phyloP scores from a whole-genome alignment of 2,888 invertebrate species.

The Hydrotaea cyrtoneurina region DNA sequence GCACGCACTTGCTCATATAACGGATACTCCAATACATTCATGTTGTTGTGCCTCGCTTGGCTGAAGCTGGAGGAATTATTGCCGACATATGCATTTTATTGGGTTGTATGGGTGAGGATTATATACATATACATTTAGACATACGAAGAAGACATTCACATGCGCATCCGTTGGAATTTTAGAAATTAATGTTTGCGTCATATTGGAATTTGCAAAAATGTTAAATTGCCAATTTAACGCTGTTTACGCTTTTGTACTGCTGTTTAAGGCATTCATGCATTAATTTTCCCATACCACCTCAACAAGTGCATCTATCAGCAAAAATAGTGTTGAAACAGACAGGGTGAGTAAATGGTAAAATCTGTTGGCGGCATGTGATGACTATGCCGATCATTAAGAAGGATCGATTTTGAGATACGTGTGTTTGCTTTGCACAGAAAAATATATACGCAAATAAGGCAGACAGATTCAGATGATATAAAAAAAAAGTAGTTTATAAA shows the following conservation, averaged over 20 bases:
- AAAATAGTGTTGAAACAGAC: no score
- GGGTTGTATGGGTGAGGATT: not conserved
- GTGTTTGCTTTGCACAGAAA: no score
- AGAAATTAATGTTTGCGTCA: not conserved
- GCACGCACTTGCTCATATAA: not conserved
- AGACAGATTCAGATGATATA: no score
- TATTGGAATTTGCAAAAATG: conserved; percentile 41
- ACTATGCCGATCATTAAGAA: no score
- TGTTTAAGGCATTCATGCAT: conserved; percentile 13
- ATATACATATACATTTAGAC: not conserved
- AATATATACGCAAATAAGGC: no score
- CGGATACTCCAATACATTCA: not conserved
- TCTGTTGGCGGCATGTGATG: no score
- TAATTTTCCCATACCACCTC: not conserved
- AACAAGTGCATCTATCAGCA: no score
- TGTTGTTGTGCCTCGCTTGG: not conserved
- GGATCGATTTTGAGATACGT: no score
- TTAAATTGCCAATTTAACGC: conserved; percentile 59
- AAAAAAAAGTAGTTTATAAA: no score
- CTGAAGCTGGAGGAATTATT: not conserved
- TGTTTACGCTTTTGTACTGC: conserved; percentile 42
- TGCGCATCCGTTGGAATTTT: not conserved
- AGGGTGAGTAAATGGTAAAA: no score
- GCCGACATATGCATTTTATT: conserved; percentile 15
- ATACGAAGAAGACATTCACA: not conserved